Evolutionary conservation across 2,113 vertebrate genomes (phyloP).

Genomic region (Ochotona curzoniae): DNA sequence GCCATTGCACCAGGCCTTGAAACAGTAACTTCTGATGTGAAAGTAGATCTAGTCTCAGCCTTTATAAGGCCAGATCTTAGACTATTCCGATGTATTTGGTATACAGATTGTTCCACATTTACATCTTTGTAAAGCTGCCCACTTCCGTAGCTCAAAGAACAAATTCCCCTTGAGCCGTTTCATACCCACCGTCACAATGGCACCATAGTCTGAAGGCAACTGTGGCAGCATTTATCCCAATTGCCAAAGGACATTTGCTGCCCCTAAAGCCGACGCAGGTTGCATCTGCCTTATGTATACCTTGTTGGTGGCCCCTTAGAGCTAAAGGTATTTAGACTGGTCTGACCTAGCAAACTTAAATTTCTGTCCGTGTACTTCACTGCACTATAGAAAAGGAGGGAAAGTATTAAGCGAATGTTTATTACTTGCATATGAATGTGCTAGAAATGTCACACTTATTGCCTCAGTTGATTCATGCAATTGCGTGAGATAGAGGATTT

Average conservation of each 20-base stretch:
- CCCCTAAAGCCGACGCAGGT: background rate
- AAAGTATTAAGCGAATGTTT: background rate
- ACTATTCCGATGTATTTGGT: background rate
- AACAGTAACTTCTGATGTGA: background rate
- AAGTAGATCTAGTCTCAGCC: background rate
- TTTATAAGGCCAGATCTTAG: background rate
- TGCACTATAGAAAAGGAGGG: background rate
- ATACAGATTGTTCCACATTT: background rate
- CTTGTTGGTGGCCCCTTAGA: background rate
- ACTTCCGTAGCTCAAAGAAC: background rate
- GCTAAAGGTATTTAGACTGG: background rate
- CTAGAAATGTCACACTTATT: background rate
- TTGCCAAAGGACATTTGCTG: background rate
- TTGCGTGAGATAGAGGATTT: background rate
- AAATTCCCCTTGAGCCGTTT: background rate
- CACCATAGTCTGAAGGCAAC: background rate
- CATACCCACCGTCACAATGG: background rate
- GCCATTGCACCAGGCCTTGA: background rate
- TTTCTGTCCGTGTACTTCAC: background rate
- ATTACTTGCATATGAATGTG: background rate
- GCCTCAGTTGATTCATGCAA: background rate
- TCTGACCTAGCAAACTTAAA: background rate
- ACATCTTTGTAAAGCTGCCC: background rate
- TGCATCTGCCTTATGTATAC: background rate
- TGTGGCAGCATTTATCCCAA: background rate